Percentiles rank a stretch among this genome's conserved stretches.
Evolutionary conservation across 1,140 invertebrate species (phyloP).

Genomic region (Sycobia sp.): DNA sequence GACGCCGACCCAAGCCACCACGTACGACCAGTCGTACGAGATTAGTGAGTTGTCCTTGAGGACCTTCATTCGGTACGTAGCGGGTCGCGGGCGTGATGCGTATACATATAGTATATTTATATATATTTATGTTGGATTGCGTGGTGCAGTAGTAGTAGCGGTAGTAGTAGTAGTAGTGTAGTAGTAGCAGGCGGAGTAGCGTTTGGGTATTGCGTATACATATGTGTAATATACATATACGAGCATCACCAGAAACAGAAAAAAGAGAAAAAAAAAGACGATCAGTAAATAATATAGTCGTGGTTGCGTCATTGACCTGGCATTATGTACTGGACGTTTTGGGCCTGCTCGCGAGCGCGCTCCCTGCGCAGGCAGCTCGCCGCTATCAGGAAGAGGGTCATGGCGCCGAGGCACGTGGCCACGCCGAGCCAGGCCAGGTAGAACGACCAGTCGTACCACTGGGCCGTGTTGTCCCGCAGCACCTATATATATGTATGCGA

Average conservation of each 20-base stretch:
- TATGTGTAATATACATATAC: too few species aligned
- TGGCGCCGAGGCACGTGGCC: constrained; percentile 73
- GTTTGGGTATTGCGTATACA: neutral
- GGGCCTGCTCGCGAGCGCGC: constrained; percentile 70
- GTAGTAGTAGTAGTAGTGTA: constrained; percentile 3
- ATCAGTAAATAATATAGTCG: too few species aligned
- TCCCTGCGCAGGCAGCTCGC: constrained; percentile 79
- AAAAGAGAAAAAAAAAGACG: constrained; percentile 2
- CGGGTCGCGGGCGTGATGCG: neutral
- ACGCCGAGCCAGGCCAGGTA: constrained; percentile 82
- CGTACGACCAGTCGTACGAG: constrained; percentile 94
- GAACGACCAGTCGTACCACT: constrained; percentile 84
- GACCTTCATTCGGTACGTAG: constrained; percentile 76
- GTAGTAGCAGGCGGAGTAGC: too few species aligned
- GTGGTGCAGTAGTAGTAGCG: constrained; percentile 12
- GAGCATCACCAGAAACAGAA: constrained; percentile 1
- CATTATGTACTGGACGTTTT: constrained; percentile 87
- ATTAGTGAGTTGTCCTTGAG: constrained; percentile 84
- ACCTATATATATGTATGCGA: too few species aligned
- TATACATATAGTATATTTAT: too few species aligned
- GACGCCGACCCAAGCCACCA: constrained; percentile 93
- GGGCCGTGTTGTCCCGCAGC: constrained; percentile 71
- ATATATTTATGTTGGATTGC: too few species aligned
- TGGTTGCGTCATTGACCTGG: constrained; percentile 70
- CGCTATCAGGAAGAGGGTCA: constrained; percentile 79